These are phyloP conservation scores for Sardinella longiceps DNA, from an alignment of 2,797 vertebrate species.

Conservation along the genomic window DNA sequence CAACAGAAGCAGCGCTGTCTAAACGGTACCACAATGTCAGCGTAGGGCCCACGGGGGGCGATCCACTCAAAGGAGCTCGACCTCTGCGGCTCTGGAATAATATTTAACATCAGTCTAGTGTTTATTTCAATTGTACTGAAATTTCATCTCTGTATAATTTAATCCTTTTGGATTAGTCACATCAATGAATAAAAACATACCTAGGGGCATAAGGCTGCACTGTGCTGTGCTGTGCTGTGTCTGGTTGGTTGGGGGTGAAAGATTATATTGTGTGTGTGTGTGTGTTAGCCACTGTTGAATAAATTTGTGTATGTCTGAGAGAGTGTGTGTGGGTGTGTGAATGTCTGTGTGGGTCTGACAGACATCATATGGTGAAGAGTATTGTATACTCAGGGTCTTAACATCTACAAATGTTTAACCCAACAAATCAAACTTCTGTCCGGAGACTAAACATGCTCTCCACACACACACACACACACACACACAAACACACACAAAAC, in stretches of 20 bases:
- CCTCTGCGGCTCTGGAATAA: slow-evolving; percentile 56
- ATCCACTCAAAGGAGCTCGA: neutral
- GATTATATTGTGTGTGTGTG: neutral
- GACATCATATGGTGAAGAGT: neutral
- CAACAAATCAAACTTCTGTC: neutral
- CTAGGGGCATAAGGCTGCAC: slow-evolving; percentile 16
- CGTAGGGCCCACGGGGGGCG: neutral
- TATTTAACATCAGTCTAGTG: slow-evolving; percentile 65
- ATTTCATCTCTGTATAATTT: slow-evolving; percentile 57
- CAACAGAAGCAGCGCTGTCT: slow-evolving; percentile 26
- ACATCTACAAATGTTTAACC: neutral
- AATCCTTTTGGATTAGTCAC: slow-evolving; percentile 67
- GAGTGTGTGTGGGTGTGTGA: slow-evolving; percentile 19
- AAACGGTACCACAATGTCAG: neutral
- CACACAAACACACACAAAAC: neutral
- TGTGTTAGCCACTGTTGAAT: neutral
- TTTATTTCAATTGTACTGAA: slow-evolving; percentile 53
- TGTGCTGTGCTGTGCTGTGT: neutral
- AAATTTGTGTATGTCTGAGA: neutral
- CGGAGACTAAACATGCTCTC: neutral
- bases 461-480: neutral
- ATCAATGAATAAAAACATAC: slow-evolving; percentile 63
- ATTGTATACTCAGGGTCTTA: neutral
- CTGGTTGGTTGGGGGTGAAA: neutral
- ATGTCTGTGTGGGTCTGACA: slow-evolving; percentile 5